phyloP scores from a whole-genome alignment of 2,888 invertebrate genomes.

The Fissipunctia ypsillon region DNA sequence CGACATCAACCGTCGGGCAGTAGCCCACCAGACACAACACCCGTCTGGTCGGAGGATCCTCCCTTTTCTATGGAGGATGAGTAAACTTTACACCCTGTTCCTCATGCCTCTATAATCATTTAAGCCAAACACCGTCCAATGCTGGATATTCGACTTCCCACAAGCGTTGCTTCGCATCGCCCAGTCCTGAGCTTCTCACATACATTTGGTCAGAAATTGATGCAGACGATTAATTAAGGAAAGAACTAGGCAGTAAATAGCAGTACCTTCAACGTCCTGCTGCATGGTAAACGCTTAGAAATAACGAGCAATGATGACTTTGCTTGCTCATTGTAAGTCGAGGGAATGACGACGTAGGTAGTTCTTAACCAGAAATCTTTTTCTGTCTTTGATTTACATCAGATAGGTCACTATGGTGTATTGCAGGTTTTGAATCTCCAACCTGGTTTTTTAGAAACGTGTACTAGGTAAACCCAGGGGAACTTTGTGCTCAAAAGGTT shows the following conservation, averaged over 20 bases:
- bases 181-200: background rate
- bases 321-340: background rate
- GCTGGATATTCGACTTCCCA: background rate
- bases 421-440: background rate
- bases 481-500: background rate
- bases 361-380: background rate
- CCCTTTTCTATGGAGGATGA: too few relatives aligned
- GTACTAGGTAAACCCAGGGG: too few relatives aligned
- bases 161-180: background rate
- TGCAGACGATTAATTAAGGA: background rate
- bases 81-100: too few relatives aligned
- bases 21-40: too few relatives aligned
- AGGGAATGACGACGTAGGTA: background rate
- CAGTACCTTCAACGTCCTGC: background rate
- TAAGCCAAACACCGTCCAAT: background rate
- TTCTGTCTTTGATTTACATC: background rate
- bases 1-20: too few relatives aligned
- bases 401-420: background rate
- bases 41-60: too few relatives aligned
- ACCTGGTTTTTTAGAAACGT: background rate
- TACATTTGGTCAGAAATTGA: too few relatives aligned
- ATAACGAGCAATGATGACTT: background rate
- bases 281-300: background rate
- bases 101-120: too few relatives aligned
- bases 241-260: background rate